Percentiles rank a stretch among this genome's conserved stretches.
Conservation (phyloP, 2,113 vertebrate genomes). For the Chaenogobius annularis region DNA sequence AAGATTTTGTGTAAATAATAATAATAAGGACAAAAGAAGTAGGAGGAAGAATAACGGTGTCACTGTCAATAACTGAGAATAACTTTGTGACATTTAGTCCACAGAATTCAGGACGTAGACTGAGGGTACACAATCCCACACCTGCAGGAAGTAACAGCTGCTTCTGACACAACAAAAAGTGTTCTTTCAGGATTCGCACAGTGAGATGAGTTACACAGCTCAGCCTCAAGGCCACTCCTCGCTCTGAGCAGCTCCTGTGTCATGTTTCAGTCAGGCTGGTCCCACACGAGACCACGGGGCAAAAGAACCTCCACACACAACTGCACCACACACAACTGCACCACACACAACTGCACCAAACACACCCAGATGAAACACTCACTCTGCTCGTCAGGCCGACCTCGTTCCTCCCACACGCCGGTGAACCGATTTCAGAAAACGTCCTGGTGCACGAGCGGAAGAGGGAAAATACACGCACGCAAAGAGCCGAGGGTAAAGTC, state of each 20-base stretch:
- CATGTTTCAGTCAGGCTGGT: constrained; percentile 20
- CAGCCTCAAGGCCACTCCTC: not conserved
- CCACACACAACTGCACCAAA: constrained; percentile 17
- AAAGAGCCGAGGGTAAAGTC: no score
- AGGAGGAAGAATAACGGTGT: no score
- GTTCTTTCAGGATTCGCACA: not conserved
- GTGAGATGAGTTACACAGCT: constrained; percentile 18
- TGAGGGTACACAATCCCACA: constrained; percentile 11
- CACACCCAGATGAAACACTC: no score
- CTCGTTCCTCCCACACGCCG: no score
- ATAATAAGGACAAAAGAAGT: no score
- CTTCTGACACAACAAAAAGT: not conserved
- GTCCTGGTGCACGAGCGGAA: constrained; percentile 8
- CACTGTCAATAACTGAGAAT: no score
- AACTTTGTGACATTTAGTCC: no score
- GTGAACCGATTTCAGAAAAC: constrained; percentile 38
- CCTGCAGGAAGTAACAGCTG: constrained; percentile 24
- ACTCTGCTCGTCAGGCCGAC: no score
- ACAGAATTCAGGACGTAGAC: not conserved
- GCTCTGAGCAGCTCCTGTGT: constrained; percentile 19
- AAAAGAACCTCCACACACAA: constrained; percentile 22
- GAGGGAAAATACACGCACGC: no score
- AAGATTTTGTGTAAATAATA: no score
- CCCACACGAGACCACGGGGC: constrained; percentile 21
- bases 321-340: not conserved